A percentile compares a stretch with the other conserved stretches of the same genome.
Conservation (phyloP, 2,888 invertebrate genomes). For the Chymomyza fuscimana region DNA sequence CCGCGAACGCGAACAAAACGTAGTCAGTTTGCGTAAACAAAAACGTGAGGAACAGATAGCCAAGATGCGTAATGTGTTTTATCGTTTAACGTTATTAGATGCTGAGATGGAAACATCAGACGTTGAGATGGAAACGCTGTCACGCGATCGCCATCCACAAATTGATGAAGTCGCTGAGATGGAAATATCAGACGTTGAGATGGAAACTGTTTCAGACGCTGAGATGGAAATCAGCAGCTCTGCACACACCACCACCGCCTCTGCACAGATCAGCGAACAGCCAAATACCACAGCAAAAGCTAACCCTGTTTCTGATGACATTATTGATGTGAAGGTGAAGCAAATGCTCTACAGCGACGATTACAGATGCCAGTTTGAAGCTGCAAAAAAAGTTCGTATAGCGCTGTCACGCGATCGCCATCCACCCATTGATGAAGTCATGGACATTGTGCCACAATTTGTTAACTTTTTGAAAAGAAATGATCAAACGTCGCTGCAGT, state of each 20-base stretch:
- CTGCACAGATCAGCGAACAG: constrained; percentile 76
- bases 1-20: constrained; percentile 95
- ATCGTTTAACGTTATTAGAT: too few relatives aligned
- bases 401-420: constrained; percentile 96
- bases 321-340: constrained; percentile 86
- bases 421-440: constrained; percentile 98
- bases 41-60: constrained; percentile 96
- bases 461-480: constrained; percentile 93
- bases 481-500: constrained; percentile 92
- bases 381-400: constrained; percentile 96
- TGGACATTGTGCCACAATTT: constrained; percentile 96
- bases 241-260: too few relatives aligned
- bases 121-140: constrained; percentile 76
- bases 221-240: constrained; percentile 73
- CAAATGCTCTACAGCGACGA: constrained; percentile 84
- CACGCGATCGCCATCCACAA: too few relatives aligned
- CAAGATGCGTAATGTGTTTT: constrained; percentile 91
- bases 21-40: constrained; percentile 96
- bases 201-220: constrained; percentile 69
- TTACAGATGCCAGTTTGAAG: constrained; percentile 83
- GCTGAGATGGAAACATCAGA: constrained; percentile 70
- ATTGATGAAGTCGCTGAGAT: too few relatives aligned
- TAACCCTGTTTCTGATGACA: constrained; percentile 36
- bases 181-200: too few relatives aligned
- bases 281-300: constrained; percentile 21